Base-by-base conservation (phyloP, 1,140 invertebrate species). In the Episyrphus balteatus region DNA sequence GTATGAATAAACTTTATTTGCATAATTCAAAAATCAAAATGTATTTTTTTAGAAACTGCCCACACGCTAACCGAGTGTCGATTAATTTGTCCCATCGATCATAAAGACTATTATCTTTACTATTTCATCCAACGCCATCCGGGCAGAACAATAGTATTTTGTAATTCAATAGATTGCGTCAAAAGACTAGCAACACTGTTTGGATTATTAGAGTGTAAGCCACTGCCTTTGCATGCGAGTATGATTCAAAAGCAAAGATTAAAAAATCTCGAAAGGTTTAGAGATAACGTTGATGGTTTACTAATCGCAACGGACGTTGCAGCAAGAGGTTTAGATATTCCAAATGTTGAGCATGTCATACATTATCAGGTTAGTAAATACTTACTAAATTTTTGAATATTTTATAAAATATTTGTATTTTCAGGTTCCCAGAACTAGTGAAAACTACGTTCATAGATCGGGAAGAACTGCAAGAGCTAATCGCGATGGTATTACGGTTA, bases 281-380 rank as follows among this genome's bases (percentile, higher is more conserved):
- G 85, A 48, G 80, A 82, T 58, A 76, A 80, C 58, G 70, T 77
- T 0, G 75, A 80, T 53, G 82, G 83, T 1, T 54, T 99, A 11
- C 68, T 99, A n/a, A 76, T 99, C 48, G 92, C 96, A 0, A 99
- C 95, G 0, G 96, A 99, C 75, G 93, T 99, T 14, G 96, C 95
- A 12, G 93, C 96, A 0, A 74, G 96, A 51, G 96, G 96, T 37
- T 71, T 99, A 21, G 96, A 99, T 71, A 97, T 99, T 63, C 87
- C 90, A 6, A 79, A 84, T 60, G 83, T 99, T 3, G 80, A 97
- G 54, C 90, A 97, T 68, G 94, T 99, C 5, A 82, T 99, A 56
- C 96, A 99, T 70, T 99, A 97, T 73, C 93, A 99, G 73, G 62
- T 66, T 14, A 17, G 21, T 34, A 14, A 45, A n/a, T 47, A 10